phyloP scores from a whole-genome alignment of 2,113 vertebrate genomes.

The Tetraodon nigroviridis region DNA sequence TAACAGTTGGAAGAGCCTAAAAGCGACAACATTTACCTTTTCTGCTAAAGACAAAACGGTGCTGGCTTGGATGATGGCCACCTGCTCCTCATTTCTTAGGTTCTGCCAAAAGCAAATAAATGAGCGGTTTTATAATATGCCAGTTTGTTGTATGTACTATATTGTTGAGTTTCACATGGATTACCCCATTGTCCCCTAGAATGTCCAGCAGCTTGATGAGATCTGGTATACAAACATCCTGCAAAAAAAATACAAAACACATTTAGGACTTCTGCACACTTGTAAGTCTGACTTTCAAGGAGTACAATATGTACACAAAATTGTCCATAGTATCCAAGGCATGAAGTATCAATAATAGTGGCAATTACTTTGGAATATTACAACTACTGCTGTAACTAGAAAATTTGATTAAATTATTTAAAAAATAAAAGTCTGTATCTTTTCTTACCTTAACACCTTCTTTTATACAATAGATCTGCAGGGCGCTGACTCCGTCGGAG shows the following conservation, averaged over 20 bases:
- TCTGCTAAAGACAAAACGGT: slow-evolving; percentile 96
- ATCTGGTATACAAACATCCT: slow-evolving; percentile 98
- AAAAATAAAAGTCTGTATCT: background rate
- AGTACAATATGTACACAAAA: no score
- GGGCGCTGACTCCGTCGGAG: slow-evolving; percentile 93
- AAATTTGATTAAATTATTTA: background rate
- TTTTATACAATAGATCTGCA: slow-evolving; percentile 99
- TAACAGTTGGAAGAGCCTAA: no score
- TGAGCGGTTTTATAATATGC: background rate
- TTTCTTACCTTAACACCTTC: slow-evolving; percentile 92
- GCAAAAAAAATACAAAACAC: slow-evolving; percentile 6
- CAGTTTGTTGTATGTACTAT: background rate
- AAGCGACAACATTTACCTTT: slow-evolving; percentile 78
- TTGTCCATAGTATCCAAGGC: no score
- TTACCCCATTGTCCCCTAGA: slow-evolving; percentile 96
- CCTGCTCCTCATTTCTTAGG: slow-evolving; percentile 97
- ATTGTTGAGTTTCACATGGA: slow-evolving; percentile 11
- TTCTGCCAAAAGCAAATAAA: slow-evolving; percentile 73
- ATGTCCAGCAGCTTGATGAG: slow-evolving; percentile 98
- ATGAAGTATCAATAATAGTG: no score
- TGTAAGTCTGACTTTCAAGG: no score
- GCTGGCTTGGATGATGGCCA: slow-evolving; percentile 98
- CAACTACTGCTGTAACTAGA: no score
- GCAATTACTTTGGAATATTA: no score
- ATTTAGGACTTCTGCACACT: background rate